phyloP scores from a whole-genome alignment of 1,140 invertebrate species.

The Whitmania pigra region DNA sequence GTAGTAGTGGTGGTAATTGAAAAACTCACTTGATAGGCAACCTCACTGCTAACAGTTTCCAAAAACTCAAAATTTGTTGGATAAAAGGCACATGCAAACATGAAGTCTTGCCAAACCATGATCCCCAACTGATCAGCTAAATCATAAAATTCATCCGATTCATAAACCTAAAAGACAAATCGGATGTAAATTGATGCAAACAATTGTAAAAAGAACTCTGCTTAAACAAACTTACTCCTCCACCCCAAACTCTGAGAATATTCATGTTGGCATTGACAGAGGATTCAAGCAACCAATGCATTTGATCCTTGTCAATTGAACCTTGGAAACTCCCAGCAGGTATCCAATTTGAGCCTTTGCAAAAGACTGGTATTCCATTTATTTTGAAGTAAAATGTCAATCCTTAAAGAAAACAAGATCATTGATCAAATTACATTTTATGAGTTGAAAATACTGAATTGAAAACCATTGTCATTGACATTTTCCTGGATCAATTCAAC shows the following conservation, averaged over 20 bases:
- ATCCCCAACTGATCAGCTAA: constrained; percentile 46
- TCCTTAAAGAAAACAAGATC: constrained; percentile 45
- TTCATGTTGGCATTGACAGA: constrained; percentile 74
- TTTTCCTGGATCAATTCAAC: constrained; percentile 52
- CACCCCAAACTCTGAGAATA: constrained; percentile 91
- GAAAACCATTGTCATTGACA: constrained; percentile 26
- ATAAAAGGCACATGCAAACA: constrained; percentile 95
- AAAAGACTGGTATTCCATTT: constrained; percentile 77
- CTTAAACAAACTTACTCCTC: constrained; percentile 47
- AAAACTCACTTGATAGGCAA: constrained; percentile 56
- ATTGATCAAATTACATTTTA: constrained; percentile 1
- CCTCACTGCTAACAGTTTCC: constrained; percentile 58
- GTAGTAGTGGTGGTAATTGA: no score
- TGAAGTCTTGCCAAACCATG: constrained; percentile 57
- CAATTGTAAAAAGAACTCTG: background rate
- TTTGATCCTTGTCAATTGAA: constrained; percentile 46
- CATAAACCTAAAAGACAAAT: constrained; percentile 59
- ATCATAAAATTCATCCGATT: constrained; percentile 79
- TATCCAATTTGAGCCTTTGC: constrained; percentile 90
- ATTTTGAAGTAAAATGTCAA: constrained; percentile 75
- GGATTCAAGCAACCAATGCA: constrained; percentile 52
- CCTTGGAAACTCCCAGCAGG: constrained; percentile 78
- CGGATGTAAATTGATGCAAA: background rate
- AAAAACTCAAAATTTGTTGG: constrained; percentile 63
- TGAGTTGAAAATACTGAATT: background rate